Base-by-base conservation (phyloP, 92 coral and sea anemone species). In the Palythoa caribaeorum region DNA sequence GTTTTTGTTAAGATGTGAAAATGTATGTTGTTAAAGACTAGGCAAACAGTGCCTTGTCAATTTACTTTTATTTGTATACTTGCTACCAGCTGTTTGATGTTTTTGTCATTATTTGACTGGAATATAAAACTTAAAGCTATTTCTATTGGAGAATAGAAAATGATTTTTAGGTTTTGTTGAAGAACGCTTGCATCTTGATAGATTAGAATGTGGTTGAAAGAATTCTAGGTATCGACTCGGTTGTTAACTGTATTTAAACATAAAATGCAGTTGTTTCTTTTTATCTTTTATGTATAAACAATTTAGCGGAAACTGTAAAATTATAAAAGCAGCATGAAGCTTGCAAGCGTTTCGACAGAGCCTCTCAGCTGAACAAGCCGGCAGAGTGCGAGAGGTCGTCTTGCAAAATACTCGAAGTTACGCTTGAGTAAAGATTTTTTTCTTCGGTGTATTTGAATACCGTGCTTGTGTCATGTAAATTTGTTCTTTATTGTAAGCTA, bases 391-490 rank as follows among this genome's bases (percentile, higher is more conserved):
- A 39, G 21, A 52, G 57, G 38, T 15, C 84, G 7, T 79, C 65
- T 79, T 79, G 37, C 54, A 79, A 5, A 79, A 59, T 17, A n/a
- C 20, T 38, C 10, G 10, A 36, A 37, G 84, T 60, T 38, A 59
- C 84, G 84, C 72, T 79, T 65, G 84, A 38, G 38, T 60, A 79
- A 38, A 38, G 50, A 44, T 62, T 57, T 5, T 28, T 16, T 38
- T 59, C 72, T 79, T 38, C 54, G 38, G 35, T 37, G 20, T 38
- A 62, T 62, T 79, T 62, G 84, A 62, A 79, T 35, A 59, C 48
- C 36, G 55, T 39, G 70, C 55, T 38, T 37, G 72, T 79, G 73
- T 79, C 53, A 79, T 79, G 84, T 65, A 38, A 60, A 79, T 79
- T 62, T 51, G 21, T 37, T 79, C 71, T 54, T 19, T 79, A 11